Evolutionary conservation across 1,140 invertebrate genomes (phyloP), one percentile per base, ranked within the genome.

Genomic region (Globodera ellingtonae): DNA sequence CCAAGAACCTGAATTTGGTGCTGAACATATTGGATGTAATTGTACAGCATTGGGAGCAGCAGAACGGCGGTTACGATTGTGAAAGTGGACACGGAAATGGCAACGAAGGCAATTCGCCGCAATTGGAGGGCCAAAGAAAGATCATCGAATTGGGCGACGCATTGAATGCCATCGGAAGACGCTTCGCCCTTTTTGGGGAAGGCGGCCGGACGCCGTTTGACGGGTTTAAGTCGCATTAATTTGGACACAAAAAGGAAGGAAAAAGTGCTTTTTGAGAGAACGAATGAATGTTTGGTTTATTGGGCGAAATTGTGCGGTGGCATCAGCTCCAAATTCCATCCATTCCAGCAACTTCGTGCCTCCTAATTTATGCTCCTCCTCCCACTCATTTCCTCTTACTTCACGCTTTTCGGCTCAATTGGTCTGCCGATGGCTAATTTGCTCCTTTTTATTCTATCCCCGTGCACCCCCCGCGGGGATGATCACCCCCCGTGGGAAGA

Each of bases 1-100:
- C 35, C 35, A 35, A 35, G 1, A 35, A 78, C 85, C 67, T 87
- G 81, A 10, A 87, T 81, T 56, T 80, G 69, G 65, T 82, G 81
- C 73, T 87, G 86, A 21, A 87, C 85, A 79, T 85, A 79, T 71
- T 87, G 86, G 80, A 86, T 84, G 77, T 87, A 87, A 79, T 85
- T 87, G 80, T 88, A 87, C 13, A 87, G 56, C 66, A 84, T 86
- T 24, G 86, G 86, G 46, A 87, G 82, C 66, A 84, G 72, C 44
- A 87, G 44, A 71, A 87, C 81, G n/a, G 86, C 84, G 52, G 79
- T 84, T 6, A 87, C 69, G 13, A 83, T 87, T 48, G 86, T 84
- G 21, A 87, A 75, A 35, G 86, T 87, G 24, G 81, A 82, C 76
- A 86, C 79, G 56, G 83, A 80, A 56, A 86, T 82, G 67, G 81